Conservation (phyloP, 2,888 invertebrate genomes). For the Sipha maydis region DNA sequence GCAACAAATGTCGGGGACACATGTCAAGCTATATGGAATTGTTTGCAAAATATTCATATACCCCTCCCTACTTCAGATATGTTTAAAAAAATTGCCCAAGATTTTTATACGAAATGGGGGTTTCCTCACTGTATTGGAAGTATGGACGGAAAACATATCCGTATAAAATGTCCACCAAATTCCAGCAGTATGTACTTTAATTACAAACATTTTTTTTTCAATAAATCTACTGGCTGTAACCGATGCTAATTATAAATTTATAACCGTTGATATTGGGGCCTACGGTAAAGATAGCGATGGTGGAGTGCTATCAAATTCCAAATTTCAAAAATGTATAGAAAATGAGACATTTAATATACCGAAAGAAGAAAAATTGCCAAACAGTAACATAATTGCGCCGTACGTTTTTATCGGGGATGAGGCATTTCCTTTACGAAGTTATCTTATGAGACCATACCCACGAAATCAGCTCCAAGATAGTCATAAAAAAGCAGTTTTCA, state of each 20-base stretch:
- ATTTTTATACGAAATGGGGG: conserved; percentile 29
- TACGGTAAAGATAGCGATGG: conserved; percentile 44
- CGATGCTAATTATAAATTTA: conserved; percentile 52
- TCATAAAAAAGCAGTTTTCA: too few relatives aligned
- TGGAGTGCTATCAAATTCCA: too few relatives aligned
- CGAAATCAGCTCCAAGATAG: too few relatives aligned
- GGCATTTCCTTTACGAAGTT: too few relatives aligned
- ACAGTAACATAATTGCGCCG: too few relatives aligned
- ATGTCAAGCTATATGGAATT: conserved; percentile 45
- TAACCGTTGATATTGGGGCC: conserved; percentile 33
- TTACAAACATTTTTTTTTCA: conserved; percentile 48
- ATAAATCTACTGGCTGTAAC: conserved; percentile 42
- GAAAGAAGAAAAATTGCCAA: too few relatives aligned
- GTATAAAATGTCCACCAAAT: conserved; percentile 32
- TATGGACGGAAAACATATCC: conserved; percentile 41
- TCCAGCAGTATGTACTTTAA: conserved; percentile 38
- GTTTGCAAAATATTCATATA: conserved; percentile 11
- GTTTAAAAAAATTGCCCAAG: conserved; percentile 32
- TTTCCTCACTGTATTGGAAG: conserved; percentile 37
- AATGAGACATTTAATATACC: too few relatives aligned
- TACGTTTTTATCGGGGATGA: too few relatives aligned
- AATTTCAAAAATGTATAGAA: too few relatives aligned
- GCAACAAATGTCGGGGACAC: conserved; percentile 64
- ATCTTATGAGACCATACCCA: too few relatives aligned
- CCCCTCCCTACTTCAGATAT: not conserved